Evolutionary conservation across 2,888 invertebrate species (phyloP), one percentile per base, ranked within the genome.

Genomic region (Polyommatus icarus): DNA sequence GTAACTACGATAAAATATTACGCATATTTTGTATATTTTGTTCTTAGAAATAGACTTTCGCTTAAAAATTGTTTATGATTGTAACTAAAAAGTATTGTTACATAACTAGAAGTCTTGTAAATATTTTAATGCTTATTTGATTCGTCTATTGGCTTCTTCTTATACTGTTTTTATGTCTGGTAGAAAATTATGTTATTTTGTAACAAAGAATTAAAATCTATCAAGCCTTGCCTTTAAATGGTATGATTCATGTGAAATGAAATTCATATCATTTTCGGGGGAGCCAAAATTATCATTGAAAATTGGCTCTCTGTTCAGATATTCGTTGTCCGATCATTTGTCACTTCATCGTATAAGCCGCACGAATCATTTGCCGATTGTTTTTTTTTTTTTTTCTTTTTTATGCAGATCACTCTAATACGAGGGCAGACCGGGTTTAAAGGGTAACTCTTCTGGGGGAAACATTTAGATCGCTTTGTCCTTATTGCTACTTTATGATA

Each of bases 361-460:
- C 85, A 84, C 83, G 86, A 87, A 90, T 90, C 89, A 89, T 90
- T 90, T 87, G 86, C 86, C 88, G 90, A 90, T 90, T 90, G 88
- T 88, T 86, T 85, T 77, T 77, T 71, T 77, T 71, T n/a, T n/a
- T 71, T 77, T 36, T 36, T 20, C 8, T 36, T 72, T 75, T 73
- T 75, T 75, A 83, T 83, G 81, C 81, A 81, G 81, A 82, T 82
- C 78, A 75, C 78, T 76, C 78, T 72, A 71, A 77, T 77, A 72
- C 77, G 71, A 61, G 77, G 46, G 75, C 54, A 54, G 75, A 81
- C 78, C 1, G 67, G 18, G 61, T 72, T 73, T 73, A 73, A 72
- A 46, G 73, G 73, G 75, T 54, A 75, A 29, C 24, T 24, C 50
- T 54, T 24, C 24, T 54, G 46, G 75, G 75, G 75, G 32, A 75